Evolutionary conservation across 2,888 invertebrate species (phyloP).

Genomic region (Tupiocoris notatus): DNA sequence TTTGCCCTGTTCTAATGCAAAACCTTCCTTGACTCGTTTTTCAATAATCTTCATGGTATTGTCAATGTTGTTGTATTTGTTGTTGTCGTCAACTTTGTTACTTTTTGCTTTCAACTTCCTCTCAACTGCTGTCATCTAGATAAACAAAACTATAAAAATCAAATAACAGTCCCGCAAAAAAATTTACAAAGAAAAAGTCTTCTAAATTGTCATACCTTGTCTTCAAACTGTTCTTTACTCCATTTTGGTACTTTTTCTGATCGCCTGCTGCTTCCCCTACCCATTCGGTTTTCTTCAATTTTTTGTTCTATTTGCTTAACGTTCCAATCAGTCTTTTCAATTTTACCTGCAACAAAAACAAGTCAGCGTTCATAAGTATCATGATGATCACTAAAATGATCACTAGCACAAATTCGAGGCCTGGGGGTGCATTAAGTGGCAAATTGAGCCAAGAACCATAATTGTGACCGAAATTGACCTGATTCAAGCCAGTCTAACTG

Average conservation of each 20-base stretch:
- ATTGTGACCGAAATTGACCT: no score
- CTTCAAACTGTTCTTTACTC: slow-evolving; percentile 74
- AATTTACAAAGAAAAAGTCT: slow-evolving; percentile 10
- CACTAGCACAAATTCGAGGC: not conserved
- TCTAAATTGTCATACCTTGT: slow-evolving; percentile 52
- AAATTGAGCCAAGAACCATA: no score
- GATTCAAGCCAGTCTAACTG: no score
- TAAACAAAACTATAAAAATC: not conserved
- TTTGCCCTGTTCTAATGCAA: slow-evolving; percentile 66
- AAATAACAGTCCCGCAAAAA: no score
- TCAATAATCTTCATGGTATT: slow-evolving; percentile 69
- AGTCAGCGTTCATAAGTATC: no score
- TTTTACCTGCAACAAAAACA: slow-evolving; percentile 64
- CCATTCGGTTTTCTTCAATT: slow-evolving; percentile 73
- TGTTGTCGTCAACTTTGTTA: slow-evolving; percentile 57
- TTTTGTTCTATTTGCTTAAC: slow-evolving; percentile 86
- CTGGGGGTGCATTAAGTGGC: no score
- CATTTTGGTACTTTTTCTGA: slow-evolving; percentile 84
- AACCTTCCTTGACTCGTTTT: slow-evolving; percentile 75
- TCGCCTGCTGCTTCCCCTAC: slow-evolving; percentile 59
- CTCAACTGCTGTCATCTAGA: slow-evolving; percentile 67
- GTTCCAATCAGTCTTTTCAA: slow-evolving; percentile 88
- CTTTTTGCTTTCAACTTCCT: slow-evolving; percentile 60
- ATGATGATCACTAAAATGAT: not conserved
- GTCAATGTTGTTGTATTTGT: slow-evolving; percentile 72